Base-by-base conservation (phyloP, 1,140 invertebrate species). In the Acromyrmex charruanus region DNA sequence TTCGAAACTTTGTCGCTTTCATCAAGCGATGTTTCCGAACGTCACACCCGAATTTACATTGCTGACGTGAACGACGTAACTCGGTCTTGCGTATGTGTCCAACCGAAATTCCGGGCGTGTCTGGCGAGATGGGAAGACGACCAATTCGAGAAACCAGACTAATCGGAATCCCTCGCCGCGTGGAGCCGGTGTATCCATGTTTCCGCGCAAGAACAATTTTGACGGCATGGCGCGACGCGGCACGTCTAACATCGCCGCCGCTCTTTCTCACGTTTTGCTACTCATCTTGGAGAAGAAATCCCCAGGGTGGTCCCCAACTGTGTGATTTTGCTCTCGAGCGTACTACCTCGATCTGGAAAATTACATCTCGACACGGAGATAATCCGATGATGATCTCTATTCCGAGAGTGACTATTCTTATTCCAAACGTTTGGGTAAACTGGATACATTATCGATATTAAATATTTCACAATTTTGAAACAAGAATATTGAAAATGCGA, bases 21-120 rank as follows among this genome's bases (percentile, higher is more conserved):
- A 35, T 35, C 59, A 55, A 44, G 58, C 72, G 55, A 81, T 74
- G 14, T 44, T 66, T 69, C 12, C 39, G 31, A 72, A 58, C 69
- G 49, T 84, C 79, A 71, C 28, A 72, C 59, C 49, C 55, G 39
- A 39, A 88, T 79, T 90, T 82, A 77, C 89, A 91, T 91, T 88
- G 87, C 72, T 88, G 65, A 63, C 86, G 21, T 68, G 89, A 86
- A 77, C 68, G 87, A 90, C 89, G 59, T 74, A 81, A 58, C 81
- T 72, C 79, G 89, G 77, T 80, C 61, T 59, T 68, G 55, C 81
- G 61, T 75, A 91, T 84, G 86, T 59, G 72, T 86, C 72, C 35
- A 21, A 25, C 71, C 82, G 81, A 90, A 86, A 91, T 91, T 91
- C 89, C 89, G 39, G 25, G 77, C 89, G 89, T 77, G 25, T 88